phyloP scores from a whole-genome alignment of 2,888 invertebrate species.

The Pasiphila rectangulata region DNA sequence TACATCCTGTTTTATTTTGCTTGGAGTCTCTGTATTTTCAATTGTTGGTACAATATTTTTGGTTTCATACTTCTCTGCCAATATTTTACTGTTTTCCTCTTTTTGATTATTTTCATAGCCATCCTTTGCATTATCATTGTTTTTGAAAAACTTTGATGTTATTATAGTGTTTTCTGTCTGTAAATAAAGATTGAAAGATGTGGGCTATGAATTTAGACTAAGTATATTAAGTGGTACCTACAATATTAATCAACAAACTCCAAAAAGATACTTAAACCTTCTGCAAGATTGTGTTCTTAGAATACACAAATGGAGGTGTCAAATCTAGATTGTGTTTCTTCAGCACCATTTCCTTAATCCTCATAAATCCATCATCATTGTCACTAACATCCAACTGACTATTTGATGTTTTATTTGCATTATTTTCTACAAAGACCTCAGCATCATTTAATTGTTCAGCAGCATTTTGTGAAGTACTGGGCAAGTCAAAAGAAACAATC shows the following conservation, averaged over 20 bases:
- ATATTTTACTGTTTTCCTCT: constrained; percentile 26
- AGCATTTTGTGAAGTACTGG: constrained; percentile 4
- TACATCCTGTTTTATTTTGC: neutral
- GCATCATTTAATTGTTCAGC: constrained; percentile 13
- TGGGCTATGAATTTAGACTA: too few species aligned
- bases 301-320: constrained; percentile 66
- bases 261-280: neutral
- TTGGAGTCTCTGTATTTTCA: neutral
- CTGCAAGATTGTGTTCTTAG: constrained; percentile 43
- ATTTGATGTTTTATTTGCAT: constrained; percentile 38
- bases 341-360: constrained; percentile 58
- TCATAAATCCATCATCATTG: constrained; percentile 48
- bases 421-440: constrained; percentile 27
- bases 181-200: too few species aligned
- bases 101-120: constrained; percentile 21
- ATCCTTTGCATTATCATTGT: constrained; percentile 9
- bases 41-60: neutral
- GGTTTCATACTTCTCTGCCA: constrained; percentile 1
- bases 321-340: constrained; percentile 62
- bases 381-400: constrained; percentile 46
- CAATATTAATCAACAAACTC: neutral
- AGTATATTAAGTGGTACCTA: neutral
- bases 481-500: constrained; percentile 45
- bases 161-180: constrained; percentile 47
- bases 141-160: constrained; percentile 59